Conservation (phyloP, 2,797 vertebrate genomes). For the Threskiornis aethiopicus region DNA sequence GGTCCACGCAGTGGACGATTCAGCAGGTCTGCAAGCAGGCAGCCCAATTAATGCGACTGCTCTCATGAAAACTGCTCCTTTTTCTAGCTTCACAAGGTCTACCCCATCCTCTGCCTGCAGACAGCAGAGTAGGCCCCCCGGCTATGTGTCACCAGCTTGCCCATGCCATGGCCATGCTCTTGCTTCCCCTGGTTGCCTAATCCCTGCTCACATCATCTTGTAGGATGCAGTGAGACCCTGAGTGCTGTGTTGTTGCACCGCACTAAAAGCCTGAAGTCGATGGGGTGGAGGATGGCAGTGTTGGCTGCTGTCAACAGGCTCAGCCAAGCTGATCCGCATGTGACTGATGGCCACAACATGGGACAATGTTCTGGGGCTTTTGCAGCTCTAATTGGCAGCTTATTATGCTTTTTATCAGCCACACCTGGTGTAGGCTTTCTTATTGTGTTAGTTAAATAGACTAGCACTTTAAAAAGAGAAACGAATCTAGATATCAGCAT, state of each 20-base stretch:
- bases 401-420: background rate
- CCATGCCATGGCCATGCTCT: fast-evolving
- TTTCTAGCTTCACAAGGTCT: background rate
- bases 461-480: background rate
- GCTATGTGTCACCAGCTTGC: fast-evolving
- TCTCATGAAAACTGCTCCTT: background rate
- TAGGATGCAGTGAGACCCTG: fast-evolving
- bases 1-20: background rate
- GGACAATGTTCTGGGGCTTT: background rate
- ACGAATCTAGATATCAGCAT: background rate
- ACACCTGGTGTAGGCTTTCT: background rate
- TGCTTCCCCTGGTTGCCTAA: background rate
- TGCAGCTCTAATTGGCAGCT: background rate
- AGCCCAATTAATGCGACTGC: fast-evolving
- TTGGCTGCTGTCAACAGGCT: background rate
- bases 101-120: background rate
- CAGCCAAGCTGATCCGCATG: background rate
- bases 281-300: background rate
- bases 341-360: background rate
- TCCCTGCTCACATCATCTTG: background rate
- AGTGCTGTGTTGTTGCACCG: background rate
- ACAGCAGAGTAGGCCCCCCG: fast-evolving
- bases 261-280: background rate
- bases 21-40: background rate
- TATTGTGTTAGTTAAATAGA: background rate